Evolutionary conservation across 2,113 vertebrate genomes (phyloP), one percentile per base, ranked within the genome.

Genomic region (Hemiprocne comata): DNA sequence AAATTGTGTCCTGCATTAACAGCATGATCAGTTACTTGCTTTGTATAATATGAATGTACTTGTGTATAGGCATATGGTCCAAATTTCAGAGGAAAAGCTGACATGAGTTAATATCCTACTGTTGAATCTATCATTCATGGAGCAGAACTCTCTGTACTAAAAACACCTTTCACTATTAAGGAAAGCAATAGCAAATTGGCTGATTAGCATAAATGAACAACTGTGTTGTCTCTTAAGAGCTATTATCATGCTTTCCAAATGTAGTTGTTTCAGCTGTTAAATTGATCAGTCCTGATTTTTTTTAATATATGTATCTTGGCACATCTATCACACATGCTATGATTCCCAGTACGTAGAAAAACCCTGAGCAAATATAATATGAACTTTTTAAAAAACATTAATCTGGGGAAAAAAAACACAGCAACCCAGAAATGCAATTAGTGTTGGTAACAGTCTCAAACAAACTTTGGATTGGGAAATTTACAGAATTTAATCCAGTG

Each of bases 301-400:
- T 94, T 94, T 92, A 12, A 65, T 83, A 40, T 51, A 95, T 97
- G 97, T 97, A 96, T 96, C 87, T 97, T 91, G 46, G 73, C 72
- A 96, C 36, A 71, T 94, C 91, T 93, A 85, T 96, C 89, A 96
- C 76, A 87, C 69, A 90, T 70, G 33, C 36, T 94, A 70, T 79
- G 92, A 96, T 95, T 97, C 90, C 97, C 96, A 79, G 79, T 78
- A 92, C 78, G 65, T 64, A 88, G 73, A 90, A 97, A 96, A 96
- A 90, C 95, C 92, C 88, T 90, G 78, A 97, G 96, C 87, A 95
- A 98, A 95, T 58, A 97, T 61, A 71, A 98, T 98, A 95, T 87
- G 65, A 96, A 96, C 89, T 95, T 97, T 96, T n/a, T 58, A 85
- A 97, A 93, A 97, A 94, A 94, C 51, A 90, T 96, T 93, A 95